These are phyloP conservation scores for Chloroceryle inda DNA, from an alignment of 2,797 vertebrate genomes.

Conservation along the genomic window DNA sequence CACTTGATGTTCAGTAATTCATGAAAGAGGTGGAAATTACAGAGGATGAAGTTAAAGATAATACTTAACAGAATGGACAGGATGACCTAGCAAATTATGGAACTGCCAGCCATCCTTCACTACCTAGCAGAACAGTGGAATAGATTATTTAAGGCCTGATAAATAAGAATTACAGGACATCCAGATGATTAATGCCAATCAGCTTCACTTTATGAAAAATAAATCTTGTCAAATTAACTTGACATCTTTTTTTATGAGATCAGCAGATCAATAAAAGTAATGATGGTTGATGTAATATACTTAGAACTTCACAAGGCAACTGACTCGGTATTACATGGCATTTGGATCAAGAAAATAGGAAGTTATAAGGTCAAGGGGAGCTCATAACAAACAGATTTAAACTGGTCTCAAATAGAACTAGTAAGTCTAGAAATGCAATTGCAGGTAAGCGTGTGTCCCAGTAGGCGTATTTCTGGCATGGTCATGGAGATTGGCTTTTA, in stretches of 20 bases:
- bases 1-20: not conserved
- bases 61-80: not conserved
- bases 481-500: not conserved
- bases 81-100: not conserved
- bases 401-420: not conserved
- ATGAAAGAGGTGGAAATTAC: not conserved
- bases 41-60: not conserved
- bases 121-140: not conserved
- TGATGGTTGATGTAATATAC: constrained; percentile 13
- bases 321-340: not conserved
- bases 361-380: not conserved
- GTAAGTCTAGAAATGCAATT: not conserved
- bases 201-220: constrained; percentile 8
- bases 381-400: not conserved
- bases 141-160: not conserved
- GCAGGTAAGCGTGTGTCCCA: not conserved
- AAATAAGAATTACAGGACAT: constrained; percentile 18
- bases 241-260: not conserved
- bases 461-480: not conserved
- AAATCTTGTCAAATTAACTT: constrained; percentile 4
- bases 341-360: constrained; percentile 17
- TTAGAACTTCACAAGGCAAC: not conserved
- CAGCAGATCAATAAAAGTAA: constrained; percentile 22
- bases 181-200: not conserved
- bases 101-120: not conserved